Base-by-base conservation (phyloP, 2,888 invertebrate genomes). In the Hirudinaria manillensis region DNA sequence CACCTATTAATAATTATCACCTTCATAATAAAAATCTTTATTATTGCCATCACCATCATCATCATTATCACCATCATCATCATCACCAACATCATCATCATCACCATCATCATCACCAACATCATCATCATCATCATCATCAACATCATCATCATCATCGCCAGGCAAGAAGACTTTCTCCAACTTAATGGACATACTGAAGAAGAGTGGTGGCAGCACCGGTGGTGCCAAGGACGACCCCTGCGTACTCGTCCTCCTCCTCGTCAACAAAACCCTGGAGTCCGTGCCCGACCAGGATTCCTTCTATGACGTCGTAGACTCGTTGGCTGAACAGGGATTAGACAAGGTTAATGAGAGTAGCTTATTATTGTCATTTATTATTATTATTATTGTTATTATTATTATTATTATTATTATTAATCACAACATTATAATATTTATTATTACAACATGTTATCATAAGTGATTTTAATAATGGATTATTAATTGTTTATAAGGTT, bases 281-380 rank as follows among this genome's bases (percentile, higher is more conserved):
- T 94, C 94, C 45, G 89, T 96, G 73, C 93, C 93, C 1, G 95
- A 96, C 86, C 93, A 94, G 86, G 95, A 98, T 84, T 92, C 93
- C 29, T 99, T 96, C 86, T 99, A 97, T 83, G 97, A 99, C 85
- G 93, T 98, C 84, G 93, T 95, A 3, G 98, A 99, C 86, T 90
- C 92, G 34, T 87, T 99, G 78, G 97, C 98, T 84, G 94, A 95
- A 80, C 95, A 87, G 70, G 87, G 87, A 70, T 86, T 88, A 84
- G 87, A 88, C 77, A 80, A 81, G 32, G 81, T 85, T 7, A 10
- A 27, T 10, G 61, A n/a, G n/a, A n/a, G n/a, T n/a, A n/a, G n/a
- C n/a, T 53, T 53, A 16, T 3, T 61, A 29, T 61, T 61, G n/a
- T 61, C 10, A 13, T 27, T 56, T 3, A 29, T 61, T 61, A 27